Percentiles rank a stretch among this genome's conserved stretches.
Conservation (phyloP, 1,140 invertebrate genomes). For the Pantala flavescens region DNA sequence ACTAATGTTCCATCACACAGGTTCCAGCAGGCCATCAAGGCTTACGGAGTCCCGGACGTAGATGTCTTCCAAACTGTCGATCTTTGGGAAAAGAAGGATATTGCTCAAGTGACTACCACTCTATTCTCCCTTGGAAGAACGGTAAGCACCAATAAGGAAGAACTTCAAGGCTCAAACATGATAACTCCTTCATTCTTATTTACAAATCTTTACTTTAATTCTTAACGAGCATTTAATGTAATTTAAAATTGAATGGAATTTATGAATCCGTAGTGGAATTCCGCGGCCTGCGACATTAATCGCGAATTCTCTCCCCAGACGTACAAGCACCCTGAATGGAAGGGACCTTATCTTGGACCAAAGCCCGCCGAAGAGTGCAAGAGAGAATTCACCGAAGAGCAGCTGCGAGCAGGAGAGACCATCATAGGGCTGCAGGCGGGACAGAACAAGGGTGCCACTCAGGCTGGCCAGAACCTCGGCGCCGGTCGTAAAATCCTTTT, state of each 20-base stretch:
- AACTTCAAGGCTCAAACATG: slow-evolving; percentile 9
- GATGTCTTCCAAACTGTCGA: slow-evolving; percentile 93
- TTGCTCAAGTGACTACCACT: slow-evolving; percentile 74
- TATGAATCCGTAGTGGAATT: too few relatives aligned
- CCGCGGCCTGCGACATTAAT: too few relatives aligned
- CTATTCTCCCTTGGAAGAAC: slow-evolving; percentile 80
- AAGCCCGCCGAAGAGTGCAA: slow-evolving; percentile 76
- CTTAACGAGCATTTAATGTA: too few relatives aligned
- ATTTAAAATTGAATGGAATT: too few relatives aligned
- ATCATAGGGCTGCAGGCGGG: slow-evolving; percentile 89
- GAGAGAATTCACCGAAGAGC: slow-evolving; percentile 80
- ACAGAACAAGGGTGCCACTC: slow-evolving; percentile 78
- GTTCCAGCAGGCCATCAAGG: slow-evolving; percentile 77
- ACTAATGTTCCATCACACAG: slow-evolving; percentile 42
- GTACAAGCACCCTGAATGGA: slow-evolving; percentile 78
- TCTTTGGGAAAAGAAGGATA: slow-evolving; percentile 87
- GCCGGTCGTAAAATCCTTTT: slow-evolving; percentile 74
- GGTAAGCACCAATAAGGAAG: slow-evolving; percentile 45
- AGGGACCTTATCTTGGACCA: slow-evolving; percentile 73
- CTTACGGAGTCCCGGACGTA: slow-evolving; percentile 77
- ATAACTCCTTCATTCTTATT: slow-evolving; percentile 3
- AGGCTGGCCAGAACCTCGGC: slow-evolving; percentile 82
- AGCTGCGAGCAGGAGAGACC: slow-evolving; percentile 68
- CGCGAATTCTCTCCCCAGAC: slow-evolving; percentile 49
- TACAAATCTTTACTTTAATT: slow-evolving; percentile 12